Conservation (phyloP, 2,797 vertebrate genomes). For the Malacoraja senta region DNA sequence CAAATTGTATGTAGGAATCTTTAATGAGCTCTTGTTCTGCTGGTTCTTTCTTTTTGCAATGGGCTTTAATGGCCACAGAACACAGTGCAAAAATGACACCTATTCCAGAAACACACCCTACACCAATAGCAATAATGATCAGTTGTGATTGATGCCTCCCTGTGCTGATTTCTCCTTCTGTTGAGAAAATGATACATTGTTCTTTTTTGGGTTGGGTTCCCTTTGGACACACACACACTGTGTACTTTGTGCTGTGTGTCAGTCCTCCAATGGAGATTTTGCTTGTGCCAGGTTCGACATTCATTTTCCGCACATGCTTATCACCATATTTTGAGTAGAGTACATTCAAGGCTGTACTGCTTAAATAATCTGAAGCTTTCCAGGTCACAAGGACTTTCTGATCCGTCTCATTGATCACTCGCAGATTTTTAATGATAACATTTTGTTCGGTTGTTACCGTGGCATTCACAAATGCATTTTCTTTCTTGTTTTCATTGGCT, state of each 20-base stretch:
- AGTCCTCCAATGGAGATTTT: constrained; percentile 77
- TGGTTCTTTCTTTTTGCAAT: constrained; percentile 53
- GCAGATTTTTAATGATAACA: constrained; percentile 62
- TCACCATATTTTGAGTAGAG: constrained; percentile 80
- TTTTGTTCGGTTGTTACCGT: constrained; percentile 42
- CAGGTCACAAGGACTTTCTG: constrained; percentile 80
- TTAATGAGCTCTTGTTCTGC: constrained; percentile 73
- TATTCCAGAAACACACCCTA: constrained; percentile 67
- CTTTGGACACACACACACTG: constrained; percentile 79
- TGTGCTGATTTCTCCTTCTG: constrained; percentile 52
- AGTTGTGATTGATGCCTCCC: constrained; percentile 53
- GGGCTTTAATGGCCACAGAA: constrained; percentile 81
- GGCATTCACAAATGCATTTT: constrained; percentile 40
- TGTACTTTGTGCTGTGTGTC: constrained; percentile 71
- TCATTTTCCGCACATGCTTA: constrained; percentile 70
- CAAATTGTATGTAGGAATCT: constrained; percentile 91
- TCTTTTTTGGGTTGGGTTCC: constrained; percentile 64
- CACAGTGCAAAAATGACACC: constrained; percentile 77
- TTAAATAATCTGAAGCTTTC: constrained; percentile 59
- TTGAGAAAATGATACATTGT: constrained; percentile 82
- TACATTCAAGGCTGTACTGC: constrained; percentile 63
- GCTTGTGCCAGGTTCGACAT: constrained; percentile 67
- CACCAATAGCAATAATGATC: constrained; percentile 62
- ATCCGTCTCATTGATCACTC: constrained; percentile 68
- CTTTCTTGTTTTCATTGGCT: constrained; percentile 54